A percentile compares a stretch with the other conserved stretches of the same genome.
These are phyloP conservation scores for Apantesis nais DNA, from an alignment of 2,888 invertebrate genomes.

Conservation along the genomic window DNA sequence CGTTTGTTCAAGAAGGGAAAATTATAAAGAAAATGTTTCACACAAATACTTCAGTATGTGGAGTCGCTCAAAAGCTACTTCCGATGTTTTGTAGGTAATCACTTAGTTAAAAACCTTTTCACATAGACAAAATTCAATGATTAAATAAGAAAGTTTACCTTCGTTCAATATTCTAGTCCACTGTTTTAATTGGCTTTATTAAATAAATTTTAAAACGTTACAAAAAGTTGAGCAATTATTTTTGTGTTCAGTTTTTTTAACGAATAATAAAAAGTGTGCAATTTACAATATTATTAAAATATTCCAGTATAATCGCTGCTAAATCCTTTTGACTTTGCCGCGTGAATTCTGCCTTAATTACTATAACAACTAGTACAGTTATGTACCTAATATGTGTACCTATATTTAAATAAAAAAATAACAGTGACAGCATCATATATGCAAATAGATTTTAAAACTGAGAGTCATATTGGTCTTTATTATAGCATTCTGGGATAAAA, in stretches of 20 bases:
- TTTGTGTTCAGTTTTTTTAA: conserved; percentile 26
- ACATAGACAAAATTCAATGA: conserved; percentile 16
- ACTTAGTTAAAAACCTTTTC: conserved; percentile 11
- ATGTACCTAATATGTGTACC: neutral
- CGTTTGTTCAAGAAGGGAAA: neutral
- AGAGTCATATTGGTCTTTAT: neutral
- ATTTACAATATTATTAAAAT: conserved; percentile 31
- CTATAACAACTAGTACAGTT: conserved; percentile 17
- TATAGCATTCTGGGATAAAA: no score
- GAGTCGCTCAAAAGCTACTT: conserved; percentile 13
- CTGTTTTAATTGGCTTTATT: conserved; percentile 29
- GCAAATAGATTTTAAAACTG: neutral
- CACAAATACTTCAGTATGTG: conserved; percentile 4
- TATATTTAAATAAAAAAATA: neutral
- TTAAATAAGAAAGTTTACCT: conserved; percentile 5
- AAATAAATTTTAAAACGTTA: conserved; percentile 37
- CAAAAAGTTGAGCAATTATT: conserved; percentile 32
- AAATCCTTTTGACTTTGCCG: conserved; percentile 21
- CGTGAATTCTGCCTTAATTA: conserved; percentile 10
- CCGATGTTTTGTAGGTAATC: neutral
- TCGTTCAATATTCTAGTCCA: conserved; percentile 9
- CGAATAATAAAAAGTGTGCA: conserved; percentile 27
- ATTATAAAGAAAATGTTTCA: neutral
- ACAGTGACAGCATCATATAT: neutral
- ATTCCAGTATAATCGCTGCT: conserved; percentile 20